Conservation (phyloP, 2,113 vertebrate genomes). For the Megatriorchis doriae region DNA sequence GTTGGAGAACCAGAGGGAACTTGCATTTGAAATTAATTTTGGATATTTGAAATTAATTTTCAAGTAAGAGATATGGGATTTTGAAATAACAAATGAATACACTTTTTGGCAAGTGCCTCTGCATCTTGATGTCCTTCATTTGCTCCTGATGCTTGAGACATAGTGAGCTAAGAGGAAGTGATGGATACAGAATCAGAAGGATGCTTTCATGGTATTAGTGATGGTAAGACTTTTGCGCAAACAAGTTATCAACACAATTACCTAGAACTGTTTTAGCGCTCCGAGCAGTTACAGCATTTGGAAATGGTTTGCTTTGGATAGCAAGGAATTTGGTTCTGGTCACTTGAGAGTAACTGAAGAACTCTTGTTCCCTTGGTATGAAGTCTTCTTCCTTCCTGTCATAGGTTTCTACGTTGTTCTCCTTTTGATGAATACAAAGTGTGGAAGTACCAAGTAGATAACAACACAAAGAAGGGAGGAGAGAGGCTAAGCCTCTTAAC, state of each 20-base stretch:
- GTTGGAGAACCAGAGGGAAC: not conserved
- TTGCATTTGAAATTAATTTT: not conserved
- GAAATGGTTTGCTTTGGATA: not conserved
- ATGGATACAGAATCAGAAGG: not conserved
- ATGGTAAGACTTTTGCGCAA: not conserved
- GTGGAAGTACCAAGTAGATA: constrained; percentile 95
- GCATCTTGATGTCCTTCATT: not conserved
- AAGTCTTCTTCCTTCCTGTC: not conserved
- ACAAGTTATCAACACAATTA: not conserved
- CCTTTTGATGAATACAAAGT: constrained; percentile 92
- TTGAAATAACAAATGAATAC: not conserved
- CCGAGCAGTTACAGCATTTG: not conserved
- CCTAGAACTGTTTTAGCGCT: not conserved
- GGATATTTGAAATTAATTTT: not conserved
- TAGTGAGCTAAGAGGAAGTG: not conserved
- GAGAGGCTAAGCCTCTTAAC: constrained; percentile 91
- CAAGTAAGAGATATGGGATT: not conserved
- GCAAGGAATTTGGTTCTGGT: not conserved
- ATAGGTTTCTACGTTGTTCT: constrained; percentile 89
- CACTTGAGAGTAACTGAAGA: not conserved
- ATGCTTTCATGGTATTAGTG: not conserved
- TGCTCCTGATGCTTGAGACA: not conserved
- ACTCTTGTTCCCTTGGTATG: not conserved
- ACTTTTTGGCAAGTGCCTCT: not conserved
- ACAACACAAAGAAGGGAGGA: constrained; percentile 84